Evolutionary conservation across 2,113 vertebrate genomes (phyloP), one percentile per base, ranked within the genome.

Genomic region (Alexandromys fortis): DNA sequence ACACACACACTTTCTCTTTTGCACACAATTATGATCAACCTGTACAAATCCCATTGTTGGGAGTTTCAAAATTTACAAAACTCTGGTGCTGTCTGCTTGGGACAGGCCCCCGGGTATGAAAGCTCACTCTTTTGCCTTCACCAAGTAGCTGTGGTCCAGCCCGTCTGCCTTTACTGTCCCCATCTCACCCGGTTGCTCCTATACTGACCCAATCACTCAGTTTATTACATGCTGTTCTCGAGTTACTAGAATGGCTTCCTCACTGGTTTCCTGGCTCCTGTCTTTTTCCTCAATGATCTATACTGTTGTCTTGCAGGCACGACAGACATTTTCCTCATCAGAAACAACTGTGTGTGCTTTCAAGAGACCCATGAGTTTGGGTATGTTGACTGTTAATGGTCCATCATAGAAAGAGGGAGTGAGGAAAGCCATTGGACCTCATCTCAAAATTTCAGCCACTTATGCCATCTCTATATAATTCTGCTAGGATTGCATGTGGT

Each of bases 1-100:
- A 26, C 19, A 1, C 12, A 14, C 24, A 13, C 0, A 5, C 24
- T 11, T n/a, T 38, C 35, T n/a, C 49, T 30, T 3, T 28, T 6
- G 58, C 70, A 61, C 1, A 8, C 4, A 16, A 3, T 22, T 21
- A 38, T 0, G 30, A 17, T 33, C 4, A 87, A 49, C 38, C 30
- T 77, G 45, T 63, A 76, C 12, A 63, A 73, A 49, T 38, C 35
- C 4, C 14, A 16, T 14, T 88, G 7, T 86, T 86, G n/a, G 13
- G 9, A 79, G 12, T 89, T 89, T 8, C 17, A 30, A 70, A 58
- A 91, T 61, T 52, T 67, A 52, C 68, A 45, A 63, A 79, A 38
- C 9, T 30, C 14, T 19, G 70, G 17, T 42, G 5, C 14, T 61
- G 92, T 89, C 38, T 86, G 2, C 22, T 33, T 76, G 68, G 61